Base-by-base conservation (phyloP, 1,140 invertebrate genomes). In the Drosophila albomicans region DNA sequence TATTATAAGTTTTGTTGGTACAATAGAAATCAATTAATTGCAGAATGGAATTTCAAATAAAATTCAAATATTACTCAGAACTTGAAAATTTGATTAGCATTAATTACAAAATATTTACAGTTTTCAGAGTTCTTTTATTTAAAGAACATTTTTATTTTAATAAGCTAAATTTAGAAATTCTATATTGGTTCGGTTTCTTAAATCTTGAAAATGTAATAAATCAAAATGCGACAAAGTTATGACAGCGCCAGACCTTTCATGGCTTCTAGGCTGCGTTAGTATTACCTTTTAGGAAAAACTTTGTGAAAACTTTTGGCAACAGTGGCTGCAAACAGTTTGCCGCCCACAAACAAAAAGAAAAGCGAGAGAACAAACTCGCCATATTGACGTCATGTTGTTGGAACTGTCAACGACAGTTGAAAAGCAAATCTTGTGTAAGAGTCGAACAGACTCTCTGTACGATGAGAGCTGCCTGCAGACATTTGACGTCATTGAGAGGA, bases 321-420 rank as follows among this genome's bases (percentile, higher is more conserved):
- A 45, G 13, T 28, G n/a, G 11, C 28, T 49, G 3, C 51, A 43
- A 5, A 11, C 5, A 16, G 51, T 8, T 8, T 7, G 2, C 28
- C 41, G 7, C 54, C 62, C 41, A 7, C 8, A 30, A 0, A 15
- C 1, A 15, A 1, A 16, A 28, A 28, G 3, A 30, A 4, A 16
- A 15, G 20, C 20, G 3, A 25, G 20, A 25, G 3, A 35, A 20
- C 2, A 28, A 10, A 15, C 43, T 41, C 58, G 38, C 13, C 61
- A 68, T n/a, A 59, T 49, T 72, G 85, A 87, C 84, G 81, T 81
- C 85, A 87, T 71, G 80, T 88, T 84, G 76, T 41, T 62, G 71
- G 62, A 20, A 51, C 25, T 57, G 46, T 65, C 54, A 62, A 56
- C 49, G 20, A 20, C 59, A 45, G 20, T 63, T 51, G 35, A 69